Evolutionary conservation across 2,888 invertebrate genomes (phyloP).

Genomic region (Drosophila planitibia): DNA sequence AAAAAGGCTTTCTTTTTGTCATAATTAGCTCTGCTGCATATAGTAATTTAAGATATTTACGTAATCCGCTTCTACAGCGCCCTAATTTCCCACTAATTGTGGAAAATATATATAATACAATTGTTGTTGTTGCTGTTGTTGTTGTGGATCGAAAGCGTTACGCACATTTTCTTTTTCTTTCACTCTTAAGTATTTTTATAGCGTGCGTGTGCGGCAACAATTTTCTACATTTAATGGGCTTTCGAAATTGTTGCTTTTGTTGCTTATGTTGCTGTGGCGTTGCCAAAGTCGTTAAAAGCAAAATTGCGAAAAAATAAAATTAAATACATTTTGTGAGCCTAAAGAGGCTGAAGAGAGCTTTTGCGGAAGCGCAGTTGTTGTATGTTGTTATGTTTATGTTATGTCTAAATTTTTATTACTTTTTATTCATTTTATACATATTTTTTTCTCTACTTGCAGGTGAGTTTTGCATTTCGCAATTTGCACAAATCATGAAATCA

Average conservation of each 20-base stretch:
- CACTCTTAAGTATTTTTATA: conserved; percentile 54
- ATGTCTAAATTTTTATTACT: conserved; percentile 13
- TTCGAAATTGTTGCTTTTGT: conserved; percentile 58
- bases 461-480: conserved; percentile 44
- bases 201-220: conserved; percentile 67
- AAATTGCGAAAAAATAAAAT: conserved; percentile 42
- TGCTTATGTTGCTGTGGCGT: conserved; percentile 24
- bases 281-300: conserved; percentile 66
- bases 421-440: conserved; percentile 27
- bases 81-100: conserved; percentile 11
- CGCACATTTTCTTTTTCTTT: conserved; percentile 52
- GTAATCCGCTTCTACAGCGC: conserved; percentile 22
- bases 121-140: conserved; percentile 2
- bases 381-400: conserved; percentile 4
- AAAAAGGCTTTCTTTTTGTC: conserved; percentile 2
- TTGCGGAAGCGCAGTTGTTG: conserved; percentile 27
- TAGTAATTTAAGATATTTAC: neutral
- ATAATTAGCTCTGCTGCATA: neutral
- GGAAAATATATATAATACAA: conserved; percentile 1
- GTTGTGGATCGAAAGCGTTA: conserved; percentile 42
- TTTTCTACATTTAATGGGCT: conserved; percentile 62
- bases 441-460: conserved; percentile 53
- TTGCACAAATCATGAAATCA: conserved; percentile 3
- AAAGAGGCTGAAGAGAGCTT: conserved; percentile 28
- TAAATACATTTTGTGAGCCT: conserved; percentile 18